phyloP scores from a whole-genome alignment of 2,888 invertebrate genomes.

The Frankliniella fusca region DNA sequence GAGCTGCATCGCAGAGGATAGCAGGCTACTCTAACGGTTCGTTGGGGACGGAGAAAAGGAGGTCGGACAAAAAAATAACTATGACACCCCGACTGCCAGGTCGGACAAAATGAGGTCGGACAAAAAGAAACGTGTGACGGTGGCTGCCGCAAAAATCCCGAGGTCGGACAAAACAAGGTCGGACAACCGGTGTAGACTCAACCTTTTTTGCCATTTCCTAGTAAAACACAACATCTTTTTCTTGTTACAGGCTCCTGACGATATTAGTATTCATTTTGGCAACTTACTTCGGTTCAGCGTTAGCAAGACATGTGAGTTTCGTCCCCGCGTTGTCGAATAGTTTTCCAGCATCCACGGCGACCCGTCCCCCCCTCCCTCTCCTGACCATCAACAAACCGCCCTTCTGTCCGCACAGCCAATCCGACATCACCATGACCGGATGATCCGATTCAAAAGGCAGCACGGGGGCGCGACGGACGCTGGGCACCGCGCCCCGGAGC shows the following conservation, averaged over 20 bases:
- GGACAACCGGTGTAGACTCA: no score
- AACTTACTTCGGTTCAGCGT: constrained; percentile 1
- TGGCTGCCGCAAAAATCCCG: no score
- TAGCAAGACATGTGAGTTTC: constrained; percentile 11
- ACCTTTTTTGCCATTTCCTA: no score
- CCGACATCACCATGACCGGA: background rate
- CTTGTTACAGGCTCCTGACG: background rate
- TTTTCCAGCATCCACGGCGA: no score
- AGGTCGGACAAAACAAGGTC: no score
- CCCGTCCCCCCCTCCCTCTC: background rate
- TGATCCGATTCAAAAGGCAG: background rate
- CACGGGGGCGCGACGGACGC: background rate
- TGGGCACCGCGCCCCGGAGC: background rate
- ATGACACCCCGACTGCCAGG: no score
- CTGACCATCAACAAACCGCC: background rate
- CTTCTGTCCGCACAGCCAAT: background rate
- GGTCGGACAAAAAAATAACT: no score
- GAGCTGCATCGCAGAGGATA: no score
- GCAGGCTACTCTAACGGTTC: no score
- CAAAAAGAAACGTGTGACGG: no score
- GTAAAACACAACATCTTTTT: background rate
- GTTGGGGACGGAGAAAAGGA: no score
- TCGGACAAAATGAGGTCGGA: no score
- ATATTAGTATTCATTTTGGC: constrained; percentile 1
- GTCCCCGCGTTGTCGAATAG: background rate